Evolutionary conservation across 2,113 vertebrate genomes (phyloP).

Genomic region (Sialia sialis): DNA sequence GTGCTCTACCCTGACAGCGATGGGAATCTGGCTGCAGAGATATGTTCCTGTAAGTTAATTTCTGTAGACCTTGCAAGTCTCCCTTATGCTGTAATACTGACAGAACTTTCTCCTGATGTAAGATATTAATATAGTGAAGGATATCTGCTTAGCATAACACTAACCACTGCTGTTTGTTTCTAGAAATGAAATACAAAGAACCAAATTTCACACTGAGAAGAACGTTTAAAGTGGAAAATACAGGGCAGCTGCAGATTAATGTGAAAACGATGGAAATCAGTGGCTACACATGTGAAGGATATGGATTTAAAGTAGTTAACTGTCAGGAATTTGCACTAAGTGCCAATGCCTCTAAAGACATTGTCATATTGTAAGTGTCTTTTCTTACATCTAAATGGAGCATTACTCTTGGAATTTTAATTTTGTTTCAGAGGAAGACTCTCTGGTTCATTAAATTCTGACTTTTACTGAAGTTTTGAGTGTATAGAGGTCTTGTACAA

Average conservation of each 20-base stretch:
- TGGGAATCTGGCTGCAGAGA: neutral
- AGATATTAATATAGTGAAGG: neutral
- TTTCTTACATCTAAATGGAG: neutral
- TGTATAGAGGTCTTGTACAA: neutral
- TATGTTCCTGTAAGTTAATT: neutral
- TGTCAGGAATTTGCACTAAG: conserved; percentile 94
- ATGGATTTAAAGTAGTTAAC: conserved; percentile 97
- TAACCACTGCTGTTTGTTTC: conserved; percentile 3
- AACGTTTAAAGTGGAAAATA: conserved; percentile 94
- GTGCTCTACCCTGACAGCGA: neutral
- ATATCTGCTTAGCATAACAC: neutral
- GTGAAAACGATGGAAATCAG: conserved; percentile 90
- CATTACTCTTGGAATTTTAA: neutral
- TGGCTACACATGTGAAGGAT: conserved; percentile 91
- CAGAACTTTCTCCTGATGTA: neutral
- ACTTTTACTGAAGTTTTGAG: neutral
- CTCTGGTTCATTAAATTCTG: neutral
- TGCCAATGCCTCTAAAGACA: conserved; percentile 93
- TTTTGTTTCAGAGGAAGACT: neutral
- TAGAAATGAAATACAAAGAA: conserved; percentile 88
- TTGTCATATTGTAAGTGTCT: conserved; percentile 90
- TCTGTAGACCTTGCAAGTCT: neutral
- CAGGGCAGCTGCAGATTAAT: conserved; percentile 87
- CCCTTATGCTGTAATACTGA: neutral
- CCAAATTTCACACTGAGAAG: conserved; percentile 93